A percentile compares a stretch with the other conserved stretches of the same genome.
Evolutionary conservation across 2,797 vertebrate species (phyloP).

Genomic region (Halcyon smyrnensis): DNA sequence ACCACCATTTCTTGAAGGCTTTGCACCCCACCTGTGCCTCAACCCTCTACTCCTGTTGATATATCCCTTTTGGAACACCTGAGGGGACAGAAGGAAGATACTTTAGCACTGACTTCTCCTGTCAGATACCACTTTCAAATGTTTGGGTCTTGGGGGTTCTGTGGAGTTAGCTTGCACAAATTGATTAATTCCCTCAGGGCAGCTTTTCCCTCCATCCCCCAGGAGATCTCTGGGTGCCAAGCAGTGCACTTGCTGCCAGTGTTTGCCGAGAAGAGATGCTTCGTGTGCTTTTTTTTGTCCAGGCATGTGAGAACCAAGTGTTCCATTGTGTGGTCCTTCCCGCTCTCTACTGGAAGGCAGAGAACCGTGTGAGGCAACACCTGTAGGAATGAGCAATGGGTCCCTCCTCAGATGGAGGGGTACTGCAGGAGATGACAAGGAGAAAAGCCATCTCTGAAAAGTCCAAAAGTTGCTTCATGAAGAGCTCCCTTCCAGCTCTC

Average conservation of each 20-base stretch:
- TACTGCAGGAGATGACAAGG: background rate
- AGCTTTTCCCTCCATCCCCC: background rate
- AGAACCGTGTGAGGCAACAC: background rate
- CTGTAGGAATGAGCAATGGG: background rate
- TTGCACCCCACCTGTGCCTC: background rate
- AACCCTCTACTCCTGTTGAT: background rate
- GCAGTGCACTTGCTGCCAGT: background rate
- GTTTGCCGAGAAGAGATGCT: background rate
- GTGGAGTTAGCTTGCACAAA: background rate
- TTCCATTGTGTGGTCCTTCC: background rate
- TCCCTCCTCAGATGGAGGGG: background rate
- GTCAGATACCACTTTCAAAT: background rate
- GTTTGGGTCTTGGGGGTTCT: background rate
- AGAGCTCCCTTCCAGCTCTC: background rate
- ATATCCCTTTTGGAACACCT: background rate
- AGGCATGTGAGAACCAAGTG: accelerated
- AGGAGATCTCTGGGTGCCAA: background rate
- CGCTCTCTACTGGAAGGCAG: background rate
- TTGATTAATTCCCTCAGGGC: background rate
- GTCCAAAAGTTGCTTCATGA: background rate
- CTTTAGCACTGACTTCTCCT: background rate
- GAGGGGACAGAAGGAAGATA: background rate
- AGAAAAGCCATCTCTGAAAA: background rate
- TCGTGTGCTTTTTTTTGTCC: background rate
- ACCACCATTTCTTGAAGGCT: background rate